Conservation (phyloP, 2,797 vertebrate species). For the Manis crassicaudata region DNA sequence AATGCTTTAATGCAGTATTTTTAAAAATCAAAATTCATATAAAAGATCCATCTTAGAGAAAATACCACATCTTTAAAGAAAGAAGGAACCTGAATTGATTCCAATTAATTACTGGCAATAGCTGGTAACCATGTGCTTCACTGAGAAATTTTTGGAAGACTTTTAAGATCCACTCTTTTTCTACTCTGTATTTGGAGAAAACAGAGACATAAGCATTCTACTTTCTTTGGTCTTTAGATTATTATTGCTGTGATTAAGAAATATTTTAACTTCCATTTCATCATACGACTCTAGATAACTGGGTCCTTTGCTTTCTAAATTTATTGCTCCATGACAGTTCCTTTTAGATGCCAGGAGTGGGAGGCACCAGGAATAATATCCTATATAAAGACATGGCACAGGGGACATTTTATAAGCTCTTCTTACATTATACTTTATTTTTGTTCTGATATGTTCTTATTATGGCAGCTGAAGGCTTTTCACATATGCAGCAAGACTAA, state of each 20-base stretch:
- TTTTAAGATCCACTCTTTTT: background rate
- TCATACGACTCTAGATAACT: background rate
- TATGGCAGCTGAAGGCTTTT: background rate
- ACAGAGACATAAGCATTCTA: background rate
- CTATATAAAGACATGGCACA: background rate
- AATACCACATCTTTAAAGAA: background rate
- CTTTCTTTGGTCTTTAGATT: background rate
- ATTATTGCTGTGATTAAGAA: background rate
- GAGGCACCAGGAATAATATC: background rate
- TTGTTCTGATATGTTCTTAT: background rate
- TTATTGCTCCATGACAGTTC: background rate
- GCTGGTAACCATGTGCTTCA: background rate
- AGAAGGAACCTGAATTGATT: background rate
- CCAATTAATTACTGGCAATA: background rate
- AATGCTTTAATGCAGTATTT: background rate
- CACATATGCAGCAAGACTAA: background rate
- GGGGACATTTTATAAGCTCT: background rate
- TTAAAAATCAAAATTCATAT: background rate
- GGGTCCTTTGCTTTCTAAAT: background rate
- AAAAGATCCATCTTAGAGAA: background rate
- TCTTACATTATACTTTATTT: background rate
- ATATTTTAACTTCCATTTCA: background rate
- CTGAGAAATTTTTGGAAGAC: background rate
- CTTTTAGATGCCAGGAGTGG: background rate
- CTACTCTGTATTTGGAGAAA: background rate